Percentiles rank a stretch among this genome's conserved stretches.
Conservation (phyloP, 2,113 vertebrate genomes). For the Haemorhous mexicanus region DNA sequence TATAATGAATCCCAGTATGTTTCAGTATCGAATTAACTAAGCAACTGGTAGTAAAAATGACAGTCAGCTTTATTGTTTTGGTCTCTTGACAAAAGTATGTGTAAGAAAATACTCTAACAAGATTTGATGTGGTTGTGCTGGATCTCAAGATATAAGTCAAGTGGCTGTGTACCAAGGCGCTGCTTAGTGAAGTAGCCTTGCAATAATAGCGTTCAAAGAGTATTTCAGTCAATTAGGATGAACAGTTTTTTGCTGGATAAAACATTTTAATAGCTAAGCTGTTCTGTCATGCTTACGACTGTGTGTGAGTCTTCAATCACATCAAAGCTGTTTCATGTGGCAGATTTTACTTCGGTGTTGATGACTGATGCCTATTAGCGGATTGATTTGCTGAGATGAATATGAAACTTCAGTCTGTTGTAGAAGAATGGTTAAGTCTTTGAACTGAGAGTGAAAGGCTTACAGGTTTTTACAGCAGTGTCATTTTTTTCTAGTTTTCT, state of each 20-base stretch:
- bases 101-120: constrained; percentile 35
- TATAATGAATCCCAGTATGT: constrained; percentile 17
- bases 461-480: neutral
- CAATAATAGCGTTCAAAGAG: constrained; percentile 25
- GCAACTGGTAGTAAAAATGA: constrained; percentile 55
- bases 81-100: neutral
- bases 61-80: constrained; percentile 34
- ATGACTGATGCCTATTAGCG: constrained; percentile 40
- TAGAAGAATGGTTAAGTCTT: constrained; percentile 28
- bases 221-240: constrained; percentile 41
- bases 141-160: neutral
- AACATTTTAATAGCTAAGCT: constrained; percentile 37
- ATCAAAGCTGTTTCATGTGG: constrained; percentile 52
- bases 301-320: constrained; percentile 31
- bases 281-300: constrained; percentile 15
- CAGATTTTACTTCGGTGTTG: constrained; percentile 50
- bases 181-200: neutral
- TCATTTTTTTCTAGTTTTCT: constrained; percentile 37
- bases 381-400: constrained; percentile 55
- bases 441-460: constrained; percentile 35
- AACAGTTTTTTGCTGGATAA: constrained; percentile 40
- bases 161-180: neutral
- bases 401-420: constrained; percentile 33
- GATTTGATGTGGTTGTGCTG: constrained; percentile 17
- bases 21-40: constrained; percentile 42